Base-by-base conservation (phyloP, 2,888 invertebrate species). In the Drosophila nr. medialis region DNA sequence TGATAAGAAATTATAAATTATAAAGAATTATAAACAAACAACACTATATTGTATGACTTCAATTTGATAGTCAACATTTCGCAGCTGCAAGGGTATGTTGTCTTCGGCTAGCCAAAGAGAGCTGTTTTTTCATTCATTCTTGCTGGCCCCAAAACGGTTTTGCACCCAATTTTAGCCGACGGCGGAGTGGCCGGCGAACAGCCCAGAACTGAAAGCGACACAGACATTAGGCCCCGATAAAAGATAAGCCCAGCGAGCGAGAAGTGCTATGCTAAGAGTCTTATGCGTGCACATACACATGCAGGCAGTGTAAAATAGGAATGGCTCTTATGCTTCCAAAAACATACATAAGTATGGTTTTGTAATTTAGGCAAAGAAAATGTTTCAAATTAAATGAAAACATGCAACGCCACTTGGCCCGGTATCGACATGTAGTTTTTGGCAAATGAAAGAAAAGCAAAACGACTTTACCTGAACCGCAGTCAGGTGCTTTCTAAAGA, bases 351-450 rank as follows among this genome's bases (percentile, higher is more conserved):
- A 55, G 42, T 80, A 77, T 80, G 75, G 70, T 66, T 60, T 78
- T 77, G 84, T 81, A 88, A 88, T 87, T 87, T 86, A 40, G 68
- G 72, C 83, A 86, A 86, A 83, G 86, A 90, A 90, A 86, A 87
- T 87, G 89, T 86, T 86, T 90, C 60, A 87, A 87, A 87, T 87
- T 90, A 86, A 87, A 87, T 73, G 90, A 87, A 87, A 87, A 87
- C 86, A 90, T 70, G 72, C 61, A 64, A 66, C 65, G 68, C 64
- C 64, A 63, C 49, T 63, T 49, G 56, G 61, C 24, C 34, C 51
- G 29, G n/a, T 63, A 21, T 54, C 55, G 62, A 49, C 54, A 48
- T 88, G 86, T 87, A 83, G 89, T 83, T 90, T 81, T 89, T 82
- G 75, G 80, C 74, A 90, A 87, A 87, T 87, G 76, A 87, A 90